A percentile compares a stretch with the other conserved stretches of the same genome.
These are phyloP conservation scores for Plutomurus gul DNA, from an alignment of 1,140 invertebrate species.

Conservation along the genomic window DNA sequence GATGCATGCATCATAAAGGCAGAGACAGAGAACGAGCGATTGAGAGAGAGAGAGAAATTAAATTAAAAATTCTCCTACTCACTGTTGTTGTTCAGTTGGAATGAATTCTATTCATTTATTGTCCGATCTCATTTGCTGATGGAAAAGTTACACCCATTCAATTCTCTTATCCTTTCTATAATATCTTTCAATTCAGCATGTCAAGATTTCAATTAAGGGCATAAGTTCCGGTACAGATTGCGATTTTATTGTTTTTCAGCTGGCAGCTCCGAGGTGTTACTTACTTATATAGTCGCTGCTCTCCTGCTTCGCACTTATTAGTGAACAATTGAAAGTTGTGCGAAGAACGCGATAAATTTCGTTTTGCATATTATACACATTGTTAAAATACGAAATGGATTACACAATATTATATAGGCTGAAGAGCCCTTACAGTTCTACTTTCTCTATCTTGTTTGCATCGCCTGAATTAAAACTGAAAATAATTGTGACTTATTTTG, in stretches of 20 bases:
- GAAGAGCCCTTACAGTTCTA: no score
- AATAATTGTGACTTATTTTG: no score
- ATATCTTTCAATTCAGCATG: neutral
- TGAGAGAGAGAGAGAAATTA: conserved; percentile 19
- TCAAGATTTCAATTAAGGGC: conserved; percentile 19
- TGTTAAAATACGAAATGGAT: no score
- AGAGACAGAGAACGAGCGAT: no score
- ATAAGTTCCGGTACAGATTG: conserved; percentile 26
- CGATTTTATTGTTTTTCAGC: conserved; percentile 19
- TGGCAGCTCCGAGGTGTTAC: conserved; percentile 1
- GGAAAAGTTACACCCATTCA: neutral
- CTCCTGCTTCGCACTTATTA: no score
- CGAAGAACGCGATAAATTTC: no score
- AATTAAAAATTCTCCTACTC: neutral
- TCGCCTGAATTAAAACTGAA: no score
- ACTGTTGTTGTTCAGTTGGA: neutral
- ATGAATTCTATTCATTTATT: conserved; percentile 2
- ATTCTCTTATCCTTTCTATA: neutral
- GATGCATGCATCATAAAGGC: no score
- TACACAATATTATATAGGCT: no score
- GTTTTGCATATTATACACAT: no score
- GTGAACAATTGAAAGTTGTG: neutral
- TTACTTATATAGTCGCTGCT: conserved; percentile 12
- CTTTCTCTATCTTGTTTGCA: no score
- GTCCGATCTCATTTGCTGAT: neutral